A percentile compares a stretch with the other conserved stretches of the same genome.
phyloP scores from a whole-genome alignment of 2,797 vertebrate species.

The Trichosurus vulpecula region DNA sequence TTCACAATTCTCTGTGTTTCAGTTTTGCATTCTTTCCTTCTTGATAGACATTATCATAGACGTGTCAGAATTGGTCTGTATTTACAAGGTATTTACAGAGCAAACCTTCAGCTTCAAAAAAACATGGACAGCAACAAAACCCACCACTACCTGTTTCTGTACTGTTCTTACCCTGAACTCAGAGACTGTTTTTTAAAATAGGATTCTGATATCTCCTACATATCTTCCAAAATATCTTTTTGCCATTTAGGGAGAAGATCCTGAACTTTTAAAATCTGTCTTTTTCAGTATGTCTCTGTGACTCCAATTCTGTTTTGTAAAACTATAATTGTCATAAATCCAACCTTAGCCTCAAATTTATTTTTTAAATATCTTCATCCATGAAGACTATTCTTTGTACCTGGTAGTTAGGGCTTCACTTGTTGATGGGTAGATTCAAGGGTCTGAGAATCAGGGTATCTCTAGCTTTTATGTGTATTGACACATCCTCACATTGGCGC shows the following conservation, averaged over 20 bases:
- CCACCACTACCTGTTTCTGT: not conserved
- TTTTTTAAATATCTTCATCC: not conserved
- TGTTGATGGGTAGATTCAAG: not conserved
- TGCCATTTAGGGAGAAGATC: not conserved
- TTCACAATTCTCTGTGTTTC: not conserved
- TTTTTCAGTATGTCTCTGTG: constrained; percentile 26
- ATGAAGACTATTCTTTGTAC: not conserved
- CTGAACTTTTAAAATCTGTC: not conserved
- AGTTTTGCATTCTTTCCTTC: not conserved
- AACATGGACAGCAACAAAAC: not conserved
- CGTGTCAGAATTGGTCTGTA: not conserved
- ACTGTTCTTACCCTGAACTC: not conserved
- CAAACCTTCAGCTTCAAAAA: constrained; percentile 13
- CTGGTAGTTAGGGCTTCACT: not conserved
- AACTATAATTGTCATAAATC: not conserved
- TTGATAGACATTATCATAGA: not conserved
- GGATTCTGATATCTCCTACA: not conserved
- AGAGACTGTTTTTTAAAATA: constrained; percentile 4
- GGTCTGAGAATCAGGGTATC: not conserved
- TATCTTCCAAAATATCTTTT: constrained; percentile 35
- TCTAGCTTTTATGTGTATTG: not conserved
- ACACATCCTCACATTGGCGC: too few relatives aligned
- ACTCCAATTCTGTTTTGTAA: constrained; percentile 61
- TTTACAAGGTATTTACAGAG: constrained; percentile 21
- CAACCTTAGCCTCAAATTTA: not conserved